phyloP scores from a whole-genome alignment of 2,113 vertebrate species.

The Felis catus region DNA sequence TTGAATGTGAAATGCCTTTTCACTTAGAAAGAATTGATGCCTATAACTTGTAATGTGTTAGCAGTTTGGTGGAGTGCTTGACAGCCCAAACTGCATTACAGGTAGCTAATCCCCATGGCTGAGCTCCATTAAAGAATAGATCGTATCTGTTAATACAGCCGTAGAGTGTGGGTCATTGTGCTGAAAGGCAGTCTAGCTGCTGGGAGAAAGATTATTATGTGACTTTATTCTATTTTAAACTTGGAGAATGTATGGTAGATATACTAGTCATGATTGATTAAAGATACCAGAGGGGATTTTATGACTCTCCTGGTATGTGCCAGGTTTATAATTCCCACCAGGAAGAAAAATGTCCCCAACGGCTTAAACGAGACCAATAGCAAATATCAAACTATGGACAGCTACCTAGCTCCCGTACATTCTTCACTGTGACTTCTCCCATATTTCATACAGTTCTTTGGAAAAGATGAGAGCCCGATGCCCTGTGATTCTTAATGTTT shows the following conservation, averaged over 20 bases:
- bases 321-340: constrained; percentile 77
- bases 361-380: constrained; percentile 63
- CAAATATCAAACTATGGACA: constrained; percentile 26
- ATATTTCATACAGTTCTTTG: background rate
- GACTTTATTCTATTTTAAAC: constrained; percentile 85
- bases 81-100: constrained; percentile 85
- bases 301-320: constrained; percentile 71
- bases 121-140: constrained; percentile 88
- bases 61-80: constrained; percentile 79
- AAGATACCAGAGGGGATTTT: constrained; percentile 80
- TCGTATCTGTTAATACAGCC: constrained; percentile 86
- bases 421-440: background rate
- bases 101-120: constrained; percentile 86
- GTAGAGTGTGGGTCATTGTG: constrained; percentile 86
- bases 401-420: background rate
- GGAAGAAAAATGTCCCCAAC: constrained; percentile 72
- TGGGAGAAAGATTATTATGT: constrained; percentile 86
- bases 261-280: constrained; percentile 84
- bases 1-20: constrained; percentile 88
- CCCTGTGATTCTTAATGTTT: background rate
- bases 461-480: background rate
- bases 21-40: constrained; percentile 87
- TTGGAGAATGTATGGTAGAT: constrained; percentile 77
- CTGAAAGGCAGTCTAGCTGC: constrained; percentile 82
- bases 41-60: constrained; percentile 84